These are phyloP conservation scores for Antidorcas marsupialis DNA, from an alignment of 2,113 vertebrate genomes.

Conservation along the genomic window DNA sequence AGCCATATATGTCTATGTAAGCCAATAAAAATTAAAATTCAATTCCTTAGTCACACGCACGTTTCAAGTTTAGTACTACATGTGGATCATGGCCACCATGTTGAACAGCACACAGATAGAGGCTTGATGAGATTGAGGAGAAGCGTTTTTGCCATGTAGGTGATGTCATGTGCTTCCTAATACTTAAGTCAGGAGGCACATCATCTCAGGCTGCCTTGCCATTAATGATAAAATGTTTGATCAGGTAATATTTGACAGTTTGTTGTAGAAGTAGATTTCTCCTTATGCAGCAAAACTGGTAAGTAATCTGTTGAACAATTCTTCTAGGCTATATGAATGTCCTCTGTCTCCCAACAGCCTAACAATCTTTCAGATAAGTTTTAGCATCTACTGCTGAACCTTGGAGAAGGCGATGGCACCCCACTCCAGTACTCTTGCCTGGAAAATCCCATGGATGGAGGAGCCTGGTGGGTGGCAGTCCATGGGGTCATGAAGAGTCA, in stretches of 20 bases:
- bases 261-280: neutral
- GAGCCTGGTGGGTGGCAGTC: neutral
- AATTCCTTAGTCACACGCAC: neutral
- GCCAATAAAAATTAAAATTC: neutral
- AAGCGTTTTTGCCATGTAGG: neutral
- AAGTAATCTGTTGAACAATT: neutral
- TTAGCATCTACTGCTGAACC: neutral
- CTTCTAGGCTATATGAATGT: neutral
- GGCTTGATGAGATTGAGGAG: neutral
- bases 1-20: neutral
- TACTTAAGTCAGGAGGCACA: neutral
- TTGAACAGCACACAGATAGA: neutral
- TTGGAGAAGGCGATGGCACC: neutral
- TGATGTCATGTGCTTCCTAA: neutral
- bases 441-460: neutral
- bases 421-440: neutral
- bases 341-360: neutral
- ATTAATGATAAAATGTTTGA: neutral
- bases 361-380: neutral
- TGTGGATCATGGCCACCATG: neutral
- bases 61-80: neutral
- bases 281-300: neutral
- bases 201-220: neutral
- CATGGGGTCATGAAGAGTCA: neutral
- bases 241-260: neutral